Percentiles rank a stretch among this genome's conserved stretches.
phyloP scores from a whole-genome alignment of 2,113 vertebrate species.

The Bungarus multicinctus region DNA sequence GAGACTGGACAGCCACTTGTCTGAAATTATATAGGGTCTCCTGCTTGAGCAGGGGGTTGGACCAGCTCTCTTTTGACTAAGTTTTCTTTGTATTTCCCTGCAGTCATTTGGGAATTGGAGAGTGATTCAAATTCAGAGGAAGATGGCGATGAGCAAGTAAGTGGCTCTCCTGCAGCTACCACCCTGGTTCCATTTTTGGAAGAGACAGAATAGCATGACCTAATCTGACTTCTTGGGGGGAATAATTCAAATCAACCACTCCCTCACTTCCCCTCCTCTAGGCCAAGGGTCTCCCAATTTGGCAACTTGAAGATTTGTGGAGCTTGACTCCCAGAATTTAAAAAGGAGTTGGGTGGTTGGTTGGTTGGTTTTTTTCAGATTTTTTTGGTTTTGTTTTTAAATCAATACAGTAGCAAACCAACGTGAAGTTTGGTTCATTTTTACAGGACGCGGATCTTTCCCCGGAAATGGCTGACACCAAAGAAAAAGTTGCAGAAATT shows the following conservation, averaged over 20 bases:
- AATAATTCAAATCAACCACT: not conserved
- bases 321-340: not conserved
- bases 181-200: not conserved
- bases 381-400: too few species aligned
- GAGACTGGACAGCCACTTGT: too few species aligned
- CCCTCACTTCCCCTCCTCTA: not conserved
- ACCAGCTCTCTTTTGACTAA: not conserved
- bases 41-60: not conserved
- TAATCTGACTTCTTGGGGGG: not conserved
- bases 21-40: not conserved
- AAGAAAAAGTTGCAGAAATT: slow-evolving; percentile 65
- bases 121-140: not conserved
- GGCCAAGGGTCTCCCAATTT: too few species aligned
- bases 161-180: not conserved
- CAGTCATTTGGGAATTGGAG: not conserved
- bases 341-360: not conserved
- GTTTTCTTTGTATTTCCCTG: not conserved
- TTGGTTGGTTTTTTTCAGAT: too few species aligned
- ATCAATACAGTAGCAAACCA: not conserved
- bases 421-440: accelerated
- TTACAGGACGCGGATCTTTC: slow-evolving; percentile 56
- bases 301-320: not conserved
- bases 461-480: slow-evolving; percentile 59
- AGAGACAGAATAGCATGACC: not conserved
- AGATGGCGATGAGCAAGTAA: not conserved